phyloP scores from a whole-genome alignment of 2,888 invertebrate genomes.

The Tipula vernalis region DNA sequence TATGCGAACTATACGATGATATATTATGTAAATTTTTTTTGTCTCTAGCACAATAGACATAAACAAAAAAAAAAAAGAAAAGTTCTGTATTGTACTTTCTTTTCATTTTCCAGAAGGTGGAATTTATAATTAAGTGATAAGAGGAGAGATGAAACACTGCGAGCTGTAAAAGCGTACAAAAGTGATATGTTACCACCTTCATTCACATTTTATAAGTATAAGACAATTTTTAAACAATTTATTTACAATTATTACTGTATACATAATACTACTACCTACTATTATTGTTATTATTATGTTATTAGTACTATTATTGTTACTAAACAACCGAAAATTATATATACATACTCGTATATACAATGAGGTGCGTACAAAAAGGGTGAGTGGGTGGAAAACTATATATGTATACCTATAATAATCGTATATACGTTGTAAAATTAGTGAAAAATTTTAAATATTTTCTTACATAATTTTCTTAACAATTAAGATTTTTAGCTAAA shows the following conservation, averaged over 20 bases:
- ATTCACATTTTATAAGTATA: background rate
- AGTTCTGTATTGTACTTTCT: background rate
- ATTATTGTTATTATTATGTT: background rate
- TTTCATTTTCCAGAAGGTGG: background rate
- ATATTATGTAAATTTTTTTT: background rate
- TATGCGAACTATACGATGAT: background rate
- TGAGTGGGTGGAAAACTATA: background rate
- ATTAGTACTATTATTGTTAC: background rate
- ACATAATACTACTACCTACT: background rate
- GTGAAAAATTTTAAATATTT: background rate
- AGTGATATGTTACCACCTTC: background rate
- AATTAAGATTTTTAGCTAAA: background rate
- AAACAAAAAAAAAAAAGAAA: background rate
- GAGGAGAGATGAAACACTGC: background rate
- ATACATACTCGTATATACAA: background rate
- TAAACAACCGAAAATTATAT: background rate
- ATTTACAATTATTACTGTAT: background rate
- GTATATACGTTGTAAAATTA: background rate
- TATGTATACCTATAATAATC: background rate
- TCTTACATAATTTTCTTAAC: background rate
- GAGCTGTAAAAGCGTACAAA: background rate
- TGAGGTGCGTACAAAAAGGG: background rate
- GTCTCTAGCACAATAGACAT: background rate
- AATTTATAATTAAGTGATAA: conserved; percentile 4
- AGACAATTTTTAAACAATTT: background rate